Evolutionary conservation across 2,888 invertebrate species (phyloP).

Genomic region (Scrobipalpa atriplicella): DNA sequence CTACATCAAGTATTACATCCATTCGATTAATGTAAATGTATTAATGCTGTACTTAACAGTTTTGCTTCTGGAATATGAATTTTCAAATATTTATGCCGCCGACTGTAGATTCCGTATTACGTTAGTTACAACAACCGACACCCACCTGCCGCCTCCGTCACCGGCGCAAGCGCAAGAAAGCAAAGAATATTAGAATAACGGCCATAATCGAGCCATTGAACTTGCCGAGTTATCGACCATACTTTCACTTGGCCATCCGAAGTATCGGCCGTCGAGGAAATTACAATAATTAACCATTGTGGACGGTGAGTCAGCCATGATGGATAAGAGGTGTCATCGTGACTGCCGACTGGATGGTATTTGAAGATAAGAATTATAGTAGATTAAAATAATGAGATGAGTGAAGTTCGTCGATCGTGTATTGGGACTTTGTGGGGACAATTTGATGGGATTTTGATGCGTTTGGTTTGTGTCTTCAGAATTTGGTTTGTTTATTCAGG

Average conservation of each 20-base stretch:
- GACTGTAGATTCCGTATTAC: slow-evolving; percentile 27
- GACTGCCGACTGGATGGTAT: slow-evolving; percentile 31
- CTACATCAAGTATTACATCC: too few relatives aligned
- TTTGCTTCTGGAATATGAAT: too few relatives aligned
- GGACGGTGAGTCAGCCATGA: slow-evolving; percentile 71
- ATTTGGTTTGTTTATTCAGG: too few relatives aligned
- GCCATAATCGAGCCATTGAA: slow-evolving; percentile 80
- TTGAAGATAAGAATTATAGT: slow-evolving; percentile 14
- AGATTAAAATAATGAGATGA: slow-evolving; percentile 18
- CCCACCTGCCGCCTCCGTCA: slow-evolving; percentile 32
- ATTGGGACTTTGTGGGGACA: too few relatives aligned
- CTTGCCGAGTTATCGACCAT: slow-evolving; percentile 74
- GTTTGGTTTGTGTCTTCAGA: too few relatives aligned
- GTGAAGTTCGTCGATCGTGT: background rate
- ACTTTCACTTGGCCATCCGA: slow-evolving; percentile 65
- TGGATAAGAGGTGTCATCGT: slow-evolving; percentile 73
- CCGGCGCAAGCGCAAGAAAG: slow-evolving; percentile 46
- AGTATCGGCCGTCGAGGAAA: slow-evolving; percentile 62
- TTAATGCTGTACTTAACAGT: too few relatives aligned
- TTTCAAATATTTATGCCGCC: background rate
- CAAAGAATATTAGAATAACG: slow-evolving; percentile 68
- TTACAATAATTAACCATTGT: slow-evolving; percentile 77
- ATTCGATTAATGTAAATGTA: too few relatives aligned
- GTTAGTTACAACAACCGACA: slow-evolving; percentile 31
- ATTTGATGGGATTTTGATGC: background rate